Base-by-base conservation (phyloP, 2,113 vertebrate species). In the Clupea harengus region DNA sequence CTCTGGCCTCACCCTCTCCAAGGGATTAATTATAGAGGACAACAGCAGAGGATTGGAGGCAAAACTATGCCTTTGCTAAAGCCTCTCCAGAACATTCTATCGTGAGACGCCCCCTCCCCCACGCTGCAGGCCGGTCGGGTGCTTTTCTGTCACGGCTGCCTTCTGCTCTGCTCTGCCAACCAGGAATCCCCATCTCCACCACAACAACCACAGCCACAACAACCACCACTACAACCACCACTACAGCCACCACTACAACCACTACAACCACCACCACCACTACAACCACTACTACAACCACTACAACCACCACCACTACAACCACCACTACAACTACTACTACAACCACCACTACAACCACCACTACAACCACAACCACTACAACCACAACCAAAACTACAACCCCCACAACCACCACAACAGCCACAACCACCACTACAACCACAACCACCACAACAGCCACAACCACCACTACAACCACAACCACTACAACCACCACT, bases 1-100 rank as follows among this genome's bases (percentile, higher is more conserved):
- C 64, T 75, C n/a, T 47, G 20, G 18, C 15, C 81, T 45, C 52
- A n/a, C 88, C 46, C 25, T 83, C 89, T 84, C 32, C 60, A 83
- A 28, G 22, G 92, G 92, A 94, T 94, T 93, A 93, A 90, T 90
- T 88, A 84, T 75, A 82, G 81, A 86, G 86, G 88, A 88, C 87
- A 89, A 89, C 88, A 91, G 85, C 83, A 87, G 87, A 89, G 93
- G 92, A 93, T 92, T 93, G 91, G 87, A 85, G 75, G 82, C 78
- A 86, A 82, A 39, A 81, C 64, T 47, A 84, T 20, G 81, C 45
- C 78, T 25, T 44, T 83, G 72, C 85, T 88, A 87, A 91, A 88
- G 89, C 91, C 87, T 52, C 86, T 88, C 89, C 89, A 82, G 90
- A 90, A 88, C 81, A 86, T 89, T 93, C 89, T 52, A 67, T 81